phyloP scores from a whole-genome alignment of 1,140 invertebrate genomes.

The Pseudobourletiella spinata region DNA sequence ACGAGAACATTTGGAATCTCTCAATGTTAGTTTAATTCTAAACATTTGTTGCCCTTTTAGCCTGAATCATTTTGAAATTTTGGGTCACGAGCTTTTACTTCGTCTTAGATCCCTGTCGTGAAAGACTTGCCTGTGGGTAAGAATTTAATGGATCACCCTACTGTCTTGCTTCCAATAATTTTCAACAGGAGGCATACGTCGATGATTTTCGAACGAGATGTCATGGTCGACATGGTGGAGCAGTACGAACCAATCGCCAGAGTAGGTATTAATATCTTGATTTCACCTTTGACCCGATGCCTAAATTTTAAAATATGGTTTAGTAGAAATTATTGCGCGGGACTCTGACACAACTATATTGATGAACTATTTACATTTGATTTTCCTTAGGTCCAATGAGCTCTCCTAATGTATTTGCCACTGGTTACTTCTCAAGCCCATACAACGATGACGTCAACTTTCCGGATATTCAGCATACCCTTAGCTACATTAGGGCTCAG shows the following conservation, averaged over 20 bases:
- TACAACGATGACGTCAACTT: neutral
- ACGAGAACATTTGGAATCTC: neutral
- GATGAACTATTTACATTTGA: neutral
- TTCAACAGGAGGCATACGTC: neutral
- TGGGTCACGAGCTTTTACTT: no score
- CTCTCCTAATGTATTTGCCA: neutral
- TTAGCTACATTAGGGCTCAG: neutral
- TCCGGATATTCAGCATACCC: neutral
- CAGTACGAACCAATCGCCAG: neutral
- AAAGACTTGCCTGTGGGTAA: slow-evolving; percentile 61
- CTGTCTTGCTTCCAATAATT: neutral
- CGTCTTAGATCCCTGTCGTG: neutral
- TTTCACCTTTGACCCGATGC: neutral
- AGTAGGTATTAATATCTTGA: neutral
- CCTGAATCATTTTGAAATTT: no score
- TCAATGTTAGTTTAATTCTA: neutral
- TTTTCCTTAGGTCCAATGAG: neutral
- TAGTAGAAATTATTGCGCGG: neutral
- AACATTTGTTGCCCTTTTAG: no score
- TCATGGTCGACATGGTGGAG: neutral
- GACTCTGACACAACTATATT: no score
- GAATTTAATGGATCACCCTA: slow-evolving; percentile 79
- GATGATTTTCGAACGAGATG: neutral
- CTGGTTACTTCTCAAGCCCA: neutral
- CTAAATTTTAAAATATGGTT: neutral